Percentiles rank a stretch among this genome's conserved stretches.
phyloP scores from a whole-genome alignment of 2,888 invertebrate species.

The Choristoneura rosaceana region DNA sequence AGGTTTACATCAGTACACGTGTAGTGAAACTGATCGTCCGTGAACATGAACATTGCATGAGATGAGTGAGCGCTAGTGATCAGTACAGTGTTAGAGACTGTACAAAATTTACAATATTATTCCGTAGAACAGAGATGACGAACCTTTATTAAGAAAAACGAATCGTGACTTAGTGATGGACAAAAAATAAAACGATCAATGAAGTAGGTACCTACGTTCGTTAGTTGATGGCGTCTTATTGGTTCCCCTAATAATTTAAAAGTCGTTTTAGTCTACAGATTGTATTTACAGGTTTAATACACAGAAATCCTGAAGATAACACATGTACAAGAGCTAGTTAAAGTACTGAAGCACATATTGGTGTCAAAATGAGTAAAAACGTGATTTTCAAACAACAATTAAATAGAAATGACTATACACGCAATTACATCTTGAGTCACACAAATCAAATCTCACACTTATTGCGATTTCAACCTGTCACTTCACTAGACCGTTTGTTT shows the following conservation, averaged over 20 bases:
- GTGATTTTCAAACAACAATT: slow-evolving; percentile 6
- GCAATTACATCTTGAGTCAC: neutral
- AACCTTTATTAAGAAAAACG: too few species aligned
- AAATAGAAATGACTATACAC: neutral
- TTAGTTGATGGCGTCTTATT: too few species aligned
- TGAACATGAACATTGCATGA: too few species aligned
- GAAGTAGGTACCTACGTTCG: too few species aligned
- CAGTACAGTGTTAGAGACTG: neutral
- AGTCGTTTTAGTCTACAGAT: neutral
- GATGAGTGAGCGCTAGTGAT: too few species aligned
- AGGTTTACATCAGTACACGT: neutral
- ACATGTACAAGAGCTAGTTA: neutral
- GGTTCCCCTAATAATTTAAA: neutral
- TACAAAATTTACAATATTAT: too few species aligned
- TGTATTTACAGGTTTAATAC: slow-evolving; percentile 10
- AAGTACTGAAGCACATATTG: slow-evolving; percentile 5
- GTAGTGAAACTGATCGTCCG: neutral
- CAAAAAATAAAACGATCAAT: too few species aligned
- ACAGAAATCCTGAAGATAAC: slow-evolving; percentile 1
- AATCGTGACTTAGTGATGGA: too few species aligned
- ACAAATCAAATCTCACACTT: slow-evolving; percentile 2
- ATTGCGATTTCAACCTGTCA: neutral
- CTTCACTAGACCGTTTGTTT: neutral
- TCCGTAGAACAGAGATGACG: too few species aligned
- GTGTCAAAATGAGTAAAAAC: slow-evolving; percentile 12